Conservation (phyloP, 2,888 invertebrate genomes). For the Sphecodes monilicornis region DNA sequence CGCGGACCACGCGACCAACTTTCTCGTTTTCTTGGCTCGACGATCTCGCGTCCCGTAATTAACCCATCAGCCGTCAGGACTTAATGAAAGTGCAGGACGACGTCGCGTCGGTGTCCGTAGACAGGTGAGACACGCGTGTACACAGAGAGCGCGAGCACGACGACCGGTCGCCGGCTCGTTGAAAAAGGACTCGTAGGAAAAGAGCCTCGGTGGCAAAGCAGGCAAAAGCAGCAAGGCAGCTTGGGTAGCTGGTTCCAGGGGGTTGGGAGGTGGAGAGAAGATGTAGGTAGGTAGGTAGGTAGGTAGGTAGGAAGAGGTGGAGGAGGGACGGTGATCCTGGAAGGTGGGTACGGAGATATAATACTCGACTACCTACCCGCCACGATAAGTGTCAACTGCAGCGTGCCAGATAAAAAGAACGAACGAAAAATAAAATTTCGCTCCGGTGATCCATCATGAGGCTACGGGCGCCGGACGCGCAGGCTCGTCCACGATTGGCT, state of each 20-base stretch:
- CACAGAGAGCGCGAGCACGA: constrained; percentile 46
- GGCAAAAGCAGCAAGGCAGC: constrained; percentile 30
- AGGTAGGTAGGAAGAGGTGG: constrained; percentile 59
- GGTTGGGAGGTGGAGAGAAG: too few species aligned
- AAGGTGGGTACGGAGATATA: constrained; percentile 75
- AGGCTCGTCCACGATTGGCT: constrained; percentile 75
- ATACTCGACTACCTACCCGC: constrained; percentile 73
- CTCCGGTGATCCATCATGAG: constrained; percentile 83
- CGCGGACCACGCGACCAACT: constrained; percentile 14
- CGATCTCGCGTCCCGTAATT: constrained; percentile 67
- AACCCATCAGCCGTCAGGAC: constrained; percentile 75
- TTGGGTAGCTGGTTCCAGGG: not conserved
- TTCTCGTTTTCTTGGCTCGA: constrained; percentile 11
- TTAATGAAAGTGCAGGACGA: constrained; percentile 75
- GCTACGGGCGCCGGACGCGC: constrained; percentile 76
- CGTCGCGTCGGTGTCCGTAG: constrained; percentile 53
- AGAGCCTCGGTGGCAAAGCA: not conserved
- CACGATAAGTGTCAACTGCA: constrained; percentile 84
- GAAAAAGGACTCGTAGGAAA: constrained; percentile 19
- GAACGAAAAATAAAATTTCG: constrained; percentile 81
- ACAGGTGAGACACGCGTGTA: constrained; percentile 78
- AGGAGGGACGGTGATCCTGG: constrained; percentile 61
- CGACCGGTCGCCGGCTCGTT: constrained; percentile 36
- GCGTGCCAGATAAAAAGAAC: constrained; percentile 83
- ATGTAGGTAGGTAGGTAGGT: not conserved